A percentile compares a stretch with the other conserved stretches of the same genome.
Evolutionary conservation across 2,797 vertebrate species (phyloP).

Genomic region (Sternarchorhynchus goeldii): DNA sequence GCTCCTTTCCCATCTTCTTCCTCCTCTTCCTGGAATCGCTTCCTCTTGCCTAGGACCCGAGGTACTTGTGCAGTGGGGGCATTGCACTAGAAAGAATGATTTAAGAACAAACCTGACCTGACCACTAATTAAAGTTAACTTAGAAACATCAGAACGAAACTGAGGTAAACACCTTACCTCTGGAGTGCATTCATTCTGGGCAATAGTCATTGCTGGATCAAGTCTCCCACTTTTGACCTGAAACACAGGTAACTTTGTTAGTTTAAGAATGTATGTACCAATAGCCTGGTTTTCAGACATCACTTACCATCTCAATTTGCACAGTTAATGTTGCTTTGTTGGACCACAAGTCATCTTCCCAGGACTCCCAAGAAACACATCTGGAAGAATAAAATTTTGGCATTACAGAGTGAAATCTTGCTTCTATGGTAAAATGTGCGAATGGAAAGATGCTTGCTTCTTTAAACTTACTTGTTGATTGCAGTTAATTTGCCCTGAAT

Average conservation of each 20-base stretch:
- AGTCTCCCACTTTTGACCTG: slow-evolving; percentile 60
- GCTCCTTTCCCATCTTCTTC: slow-evolving; percentile 11
- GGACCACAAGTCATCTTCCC: slow-evolving; percentile 74
- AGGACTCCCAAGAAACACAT: slow-evolving; percentile 77
- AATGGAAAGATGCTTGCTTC: background rate
- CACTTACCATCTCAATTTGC: slow-evolving; percentile 66
- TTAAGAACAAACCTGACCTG: background rate
- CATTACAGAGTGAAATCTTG: background rate
- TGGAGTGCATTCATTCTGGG: slow-evolving; percentile 53
- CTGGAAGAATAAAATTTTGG: slow-evolving; percentile 53
- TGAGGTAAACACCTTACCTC: slow-evolving; percentile 35
- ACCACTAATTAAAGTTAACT: background rate
- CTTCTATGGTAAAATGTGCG: background rate
- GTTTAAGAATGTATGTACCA: background rate
- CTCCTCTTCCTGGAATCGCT: slow-evolving; percentile 56
- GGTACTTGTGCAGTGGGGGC: slow-evolving; percentile 45
- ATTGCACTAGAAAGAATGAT: slow-evolving; percentile 55
- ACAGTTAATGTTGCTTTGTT: slow-evolving; percentile 65
- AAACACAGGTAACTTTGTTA: background rate
- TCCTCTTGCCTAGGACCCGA: slow-evolving; percentile 67
- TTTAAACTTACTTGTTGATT: slow-evolving; percentile 70
- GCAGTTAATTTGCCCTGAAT: slow-evolving; percentile 75
- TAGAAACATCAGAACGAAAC: background rate
- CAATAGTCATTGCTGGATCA: slow-evolving; percentile 57
- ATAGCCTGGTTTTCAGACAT: slow-evolving; percentile 41